Base-by-base conservation (phyloP, 2,113 vertebrate genomes). In the Microcebus tavaratra region DNA sequence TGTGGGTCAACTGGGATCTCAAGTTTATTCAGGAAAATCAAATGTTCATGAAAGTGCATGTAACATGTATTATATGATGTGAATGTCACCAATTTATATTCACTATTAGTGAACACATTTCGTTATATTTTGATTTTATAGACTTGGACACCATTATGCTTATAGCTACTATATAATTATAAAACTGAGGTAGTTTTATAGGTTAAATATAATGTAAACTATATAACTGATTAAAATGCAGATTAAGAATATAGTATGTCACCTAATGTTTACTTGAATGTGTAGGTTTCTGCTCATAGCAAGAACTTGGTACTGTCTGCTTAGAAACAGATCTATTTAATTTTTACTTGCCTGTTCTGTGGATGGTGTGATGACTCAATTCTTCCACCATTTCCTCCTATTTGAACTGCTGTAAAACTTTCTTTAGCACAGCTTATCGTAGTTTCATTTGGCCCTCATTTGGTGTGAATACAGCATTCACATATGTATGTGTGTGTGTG, bases 1-100 rank as follows among this genome's bases (percentile, higher is more conserved):
- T 15, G 50, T 39, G n/a, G 36, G 21, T 92, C 36, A 88, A 8
- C 50, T 73, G 39, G n/a, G 14, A 94, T 80, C 31, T 53, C 67
- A 88, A 27, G 63, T 88, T 84, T 81, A 90, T 68, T 94, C 34
- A 25, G 50, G 29, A 96, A 95, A 80, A 89, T 72, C 36, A 80
- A 91, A 68, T 83, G 34, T 80, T 93, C 9, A 59, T 93, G 65
- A 78, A 78, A 85, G 59, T 78, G 15, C 12, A 27, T 50, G 13
- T 67, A 48, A 48, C 45, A 1, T 70, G n/a, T 79, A 36, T 78
- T 80, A 29, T 36, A 20, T 79, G 39, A 67, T 75, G 29, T 78
- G 13, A 88, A 76, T 78, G 21, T 73, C 23, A 63, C 34, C 39
- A 63, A 31, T 94, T 85, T 96, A 63, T 82, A 76, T 63, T 92